phyloP scores from a whole-genome alignment of 2,113 vertebrate species.

The Apteryx mantelli region DNA sequence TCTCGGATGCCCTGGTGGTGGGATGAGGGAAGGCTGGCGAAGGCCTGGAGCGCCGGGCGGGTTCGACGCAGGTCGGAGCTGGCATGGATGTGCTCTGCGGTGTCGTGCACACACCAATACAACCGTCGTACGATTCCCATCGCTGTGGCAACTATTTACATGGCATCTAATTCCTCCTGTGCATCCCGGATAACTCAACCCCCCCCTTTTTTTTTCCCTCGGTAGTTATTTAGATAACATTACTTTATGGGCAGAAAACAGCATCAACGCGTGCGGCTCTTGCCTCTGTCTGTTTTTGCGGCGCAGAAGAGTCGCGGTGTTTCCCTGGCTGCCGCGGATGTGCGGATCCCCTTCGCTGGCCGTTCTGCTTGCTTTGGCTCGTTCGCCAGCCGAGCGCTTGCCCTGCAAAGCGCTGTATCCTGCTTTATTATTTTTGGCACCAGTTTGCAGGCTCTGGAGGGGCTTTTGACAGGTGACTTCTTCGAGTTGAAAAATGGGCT shows the following conservation, averaged over 20 bases:
- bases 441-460: neutral
- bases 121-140: too few species aligned
- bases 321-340: neutral
- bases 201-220: too few species aligned
- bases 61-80: too few species aligned
- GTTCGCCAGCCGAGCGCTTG: neutral
- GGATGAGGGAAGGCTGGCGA: too few species aligned
- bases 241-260: neutral
- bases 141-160: too few species aligned
- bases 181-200: too few species aligned
- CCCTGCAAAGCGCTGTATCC: neutral
- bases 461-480: neutral
- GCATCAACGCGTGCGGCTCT: accelerated
- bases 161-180: too few species aligned
- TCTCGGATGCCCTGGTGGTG: too few species aligned
- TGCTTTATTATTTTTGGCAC: conserved; percentile 17
- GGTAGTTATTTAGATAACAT: neutral
- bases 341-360: neutral
- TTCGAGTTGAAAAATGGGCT: neutral
- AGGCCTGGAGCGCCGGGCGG: too few species aligned
- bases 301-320: too few species aligned
- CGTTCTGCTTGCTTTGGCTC: accelerated
- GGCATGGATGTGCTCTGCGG: too few species aligned
- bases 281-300: neutral
- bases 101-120: too few species aligned